phyloP scores from a whole-genome alignment of 2,888 invertebrate species.

The Calliopum simillimum region DNA sequence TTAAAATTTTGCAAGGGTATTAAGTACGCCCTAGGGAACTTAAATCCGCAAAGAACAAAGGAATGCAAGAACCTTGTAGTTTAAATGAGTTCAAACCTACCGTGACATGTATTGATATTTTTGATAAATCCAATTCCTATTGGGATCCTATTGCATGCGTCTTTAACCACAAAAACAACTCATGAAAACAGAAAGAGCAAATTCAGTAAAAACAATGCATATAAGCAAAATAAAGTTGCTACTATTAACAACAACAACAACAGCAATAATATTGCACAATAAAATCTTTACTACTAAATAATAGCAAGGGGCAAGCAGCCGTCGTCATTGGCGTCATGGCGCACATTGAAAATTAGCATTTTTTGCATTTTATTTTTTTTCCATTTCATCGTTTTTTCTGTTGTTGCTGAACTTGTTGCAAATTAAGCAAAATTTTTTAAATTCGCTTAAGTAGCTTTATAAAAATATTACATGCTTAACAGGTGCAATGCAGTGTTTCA shows the following conservation, averaged over 20 bases:
- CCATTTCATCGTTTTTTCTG: neutral
- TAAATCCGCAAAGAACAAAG: no score
- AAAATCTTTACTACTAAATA: neutral
- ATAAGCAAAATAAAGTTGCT: conserved; percentile 9
- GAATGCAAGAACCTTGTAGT: no score
- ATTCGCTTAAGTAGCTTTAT: neutral
- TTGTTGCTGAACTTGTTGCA: conserved; percentile 4
- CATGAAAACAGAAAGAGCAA: conserved; percentile 4
- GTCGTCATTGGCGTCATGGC: neutral
- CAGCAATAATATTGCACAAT: conserved; percentile 7
- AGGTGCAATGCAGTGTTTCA: conserved; percentile 6
- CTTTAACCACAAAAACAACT: neutral
- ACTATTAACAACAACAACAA: conserved; percentile 6
- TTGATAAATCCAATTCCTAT: neutral
- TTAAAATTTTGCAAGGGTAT: no score
- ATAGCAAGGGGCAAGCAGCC: neutral
- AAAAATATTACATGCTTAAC: neutral
- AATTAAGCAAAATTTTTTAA: conserved; percentile 6
- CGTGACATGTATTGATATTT: neutral
- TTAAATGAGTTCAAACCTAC: no score
- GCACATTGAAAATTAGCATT: conserved; percentile 16
- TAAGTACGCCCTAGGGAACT: no score
- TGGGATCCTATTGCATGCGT: neutral
- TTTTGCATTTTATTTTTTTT: neutral
- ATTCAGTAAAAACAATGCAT: neutral